A percentile compares a stretch with the other conserved stretches of the same genome.
Conservation (phyloP, 2,797 vertebrate species). For the Mus minutoides region DNA sequence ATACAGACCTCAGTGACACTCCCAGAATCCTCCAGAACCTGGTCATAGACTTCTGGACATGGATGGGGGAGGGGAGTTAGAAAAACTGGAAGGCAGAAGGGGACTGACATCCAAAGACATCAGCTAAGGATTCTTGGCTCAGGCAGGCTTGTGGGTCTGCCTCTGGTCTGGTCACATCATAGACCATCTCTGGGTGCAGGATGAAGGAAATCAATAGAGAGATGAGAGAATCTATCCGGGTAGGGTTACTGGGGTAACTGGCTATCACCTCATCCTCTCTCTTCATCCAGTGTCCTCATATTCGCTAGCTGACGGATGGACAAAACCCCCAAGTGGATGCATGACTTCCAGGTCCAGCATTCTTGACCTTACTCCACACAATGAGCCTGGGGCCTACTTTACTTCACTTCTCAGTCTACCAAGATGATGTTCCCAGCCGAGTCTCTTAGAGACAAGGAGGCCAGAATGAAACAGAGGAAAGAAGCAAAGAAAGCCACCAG, state of each 20-base stretch:
- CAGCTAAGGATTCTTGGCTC: background rate
- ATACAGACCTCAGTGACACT: background rate
- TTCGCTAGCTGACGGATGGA: background rate
- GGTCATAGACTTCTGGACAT: background rate
- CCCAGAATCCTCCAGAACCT: background rate
- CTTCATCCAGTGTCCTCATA: background rate
- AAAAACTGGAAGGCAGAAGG: background rate
- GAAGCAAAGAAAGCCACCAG: background rate
- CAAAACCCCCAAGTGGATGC: background rate
- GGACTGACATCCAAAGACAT: background rate
- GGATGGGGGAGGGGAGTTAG: background rate
- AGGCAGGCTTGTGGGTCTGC: background rate
- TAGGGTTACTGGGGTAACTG: background rate
- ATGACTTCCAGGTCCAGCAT: background rate
- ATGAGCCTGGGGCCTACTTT: background rate
- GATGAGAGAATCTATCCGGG: too few relatives aligned
- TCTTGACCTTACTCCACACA: background rate
- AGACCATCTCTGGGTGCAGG: background rate
- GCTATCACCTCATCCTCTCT: rapidly evolving
- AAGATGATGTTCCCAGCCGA: background rate
- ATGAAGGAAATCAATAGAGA: background rate
- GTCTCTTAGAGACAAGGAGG: background rate
- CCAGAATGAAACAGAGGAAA: background rate
- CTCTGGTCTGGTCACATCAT: background rate
- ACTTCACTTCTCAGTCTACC: background rate